Conservation (phyloP, 2,113 vertebrate species). For the Bettongia penicillata region DNA sequence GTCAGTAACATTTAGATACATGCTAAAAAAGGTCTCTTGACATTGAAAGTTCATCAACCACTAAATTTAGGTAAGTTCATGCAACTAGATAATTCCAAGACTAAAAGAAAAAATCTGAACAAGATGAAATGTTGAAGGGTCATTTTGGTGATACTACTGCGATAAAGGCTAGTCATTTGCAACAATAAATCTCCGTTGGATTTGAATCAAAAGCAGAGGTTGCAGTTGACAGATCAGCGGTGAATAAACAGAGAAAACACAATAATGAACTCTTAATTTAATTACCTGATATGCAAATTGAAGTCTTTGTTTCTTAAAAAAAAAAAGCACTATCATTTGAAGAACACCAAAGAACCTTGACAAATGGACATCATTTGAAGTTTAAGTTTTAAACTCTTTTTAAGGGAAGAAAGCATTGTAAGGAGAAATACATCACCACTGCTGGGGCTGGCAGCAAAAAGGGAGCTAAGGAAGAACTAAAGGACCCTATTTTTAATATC, state of each 20-base stretch:
- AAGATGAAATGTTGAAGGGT: constrained; percentile 55
- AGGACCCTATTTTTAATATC: constrained; percentile 66
- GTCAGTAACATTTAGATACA: constrained; percentile 35
- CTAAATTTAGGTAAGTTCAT: constrained; percentile 21
- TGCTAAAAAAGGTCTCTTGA: constrained; percentile 16
- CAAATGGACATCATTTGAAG: constrained; percentile 71
- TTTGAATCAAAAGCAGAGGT: constrained; percentile 70
- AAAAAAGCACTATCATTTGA: constrained; percentile 71
- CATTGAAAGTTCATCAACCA: constrained; percentile 31
- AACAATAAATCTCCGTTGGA: constrained; percentile 61
- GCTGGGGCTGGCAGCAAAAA: constrained; percentile 50
- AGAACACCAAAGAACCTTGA: constrained; percentile 61
- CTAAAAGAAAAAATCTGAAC: constrained; percentile 30
- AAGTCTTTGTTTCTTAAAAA: constrained; percentile 64
- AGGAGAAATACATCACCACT: constrained; percentile 52
- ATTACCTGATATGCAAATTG: constrained; percentile 72
- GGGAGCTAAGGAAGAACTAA: constrained; percentile 57
- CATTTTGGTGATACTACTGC: constrained; percentile 32
- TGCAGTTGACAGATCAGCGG: constrained; percentile 71
- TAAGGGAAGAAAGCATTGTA: constrained; percentile 65
- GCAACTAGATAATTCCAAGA: constrained; percentile 41
- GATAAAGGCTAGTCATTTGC: constrained; percentile 56
- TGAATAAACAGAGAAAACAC: constrained; percentile 68
- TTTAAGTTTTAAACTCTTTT: constrained; percentile 72
- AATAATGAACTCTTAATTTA: constrained; percentile 73